Conservation (phyloP, 2,888 invertebrate genomes). For the Polylopha cassiicola region DNA sequence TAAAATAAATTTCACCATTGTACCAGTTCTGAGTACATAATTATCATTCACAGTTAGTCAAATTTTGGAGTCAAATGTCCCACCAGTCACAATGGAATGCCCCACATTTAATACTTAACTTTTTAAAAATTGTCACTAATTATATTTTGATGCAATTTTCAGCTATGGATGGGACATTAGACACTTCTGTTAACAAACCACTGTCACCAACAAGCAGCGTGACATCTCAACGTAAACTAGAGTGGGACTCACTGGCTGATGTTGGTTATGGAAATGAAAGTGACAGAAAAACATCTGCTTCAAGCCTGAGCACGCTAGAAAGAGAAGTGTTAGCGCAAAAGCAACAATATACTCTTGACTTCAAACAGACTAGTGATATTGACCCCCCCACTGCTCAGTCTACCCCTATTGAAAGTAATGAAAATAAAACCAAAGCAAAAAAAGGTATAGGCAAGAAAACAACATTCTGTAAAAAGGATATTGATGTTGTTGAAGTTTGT, state of each 20-base stretch:
- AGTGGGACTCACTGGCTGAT: constrained; percentile 93
- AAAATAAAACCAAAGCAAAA: constrained; percentile 45
- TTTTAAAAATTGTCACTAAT: no score
- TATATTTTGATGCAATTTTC: no score
- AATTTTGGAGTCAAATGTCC: no score
- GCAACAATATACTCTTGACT: constrained; percentile 66
- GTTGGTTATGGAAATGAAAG: constrained; percentile 85
- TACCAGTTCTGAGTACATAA: no score
- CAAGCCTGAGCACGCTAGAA: constrained; percentile 79
- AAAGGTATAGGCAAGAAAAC: constrained; percentile 50
- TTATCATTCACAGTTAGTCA: no score
- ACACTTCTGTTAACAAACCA: constrained; percentile 59
- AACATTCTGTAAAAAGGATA: constrained; percentile 57
- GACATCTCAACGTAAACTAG: constrained; percentile 84
- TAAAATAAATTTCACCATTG: no score
- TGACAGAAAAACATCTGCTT: constrained; percentile 67
- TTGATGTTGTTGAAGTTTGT: constrained; percentile 59
- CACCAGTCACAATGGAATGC: no score
- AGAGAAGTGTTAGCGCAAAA: constrained; percentile 71
- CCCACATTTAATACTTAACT: no score
- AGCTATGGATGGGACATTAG: constrained; percentile 59
- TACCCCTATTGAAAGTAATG: constrained; percentile 62
- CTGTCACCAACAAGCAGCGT: constrained; percentile 85
- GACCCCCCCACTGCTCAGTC: constrained; percentile 75
- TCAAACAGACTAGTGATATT: constrained; percentile 43